Percentiles rank a stretch among this genome's conserved stretches.
Conservation (phyloP, 2,888 invertebrate genomes). For the Scaptomyza cyrtandrae region DNA sequence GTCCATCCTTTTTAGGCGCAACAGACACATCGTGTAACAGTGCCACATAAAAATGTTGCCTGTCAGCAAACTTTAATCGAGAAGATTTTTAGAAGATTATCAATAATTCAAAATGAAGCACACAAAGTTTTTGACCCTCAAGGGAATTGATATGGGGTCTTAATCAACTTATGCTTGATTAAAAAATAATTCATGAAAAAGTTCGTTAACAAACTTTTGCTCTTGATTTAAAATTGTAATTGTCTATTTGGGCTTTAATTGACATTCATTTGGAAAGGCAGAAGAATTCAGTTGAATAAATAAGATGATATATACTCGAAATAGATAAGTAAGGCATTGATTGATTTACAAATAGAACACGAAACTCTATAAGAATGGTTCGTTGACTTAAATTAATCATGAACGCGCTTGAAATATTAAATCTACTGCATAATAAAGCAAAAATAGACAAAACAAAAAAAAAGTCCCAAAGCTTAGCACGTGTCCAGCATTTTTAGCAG, state of each 20-base stretch:
- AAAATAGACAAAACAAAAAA: constrained; percentile 1
- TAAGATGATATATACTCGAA: background rate
- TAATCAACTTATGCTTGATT: constrained; percentile 18
- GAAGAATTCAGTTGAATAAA: background rate
- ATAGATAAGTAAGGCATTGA: background rate
- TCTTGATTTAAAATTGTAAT: background rate
- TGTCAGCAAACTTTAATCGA: constrained; percentile 16
- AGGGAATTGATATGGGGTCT: background rate
- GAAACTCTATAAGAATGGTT: background rate
- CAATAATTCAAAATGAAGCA: constrained; percentile 25
- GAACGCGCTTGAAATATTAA: background rate
- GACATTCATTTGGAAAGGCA: background rate
- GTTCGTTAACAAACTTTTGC: constrained; percentile 34
- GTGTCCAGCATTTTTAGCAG: constrained; percentile 34
- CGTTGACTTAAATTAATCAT: background rate
- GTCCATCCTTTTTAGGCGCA: constrained; percentile 27
- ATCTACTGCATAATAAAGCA: background rate
- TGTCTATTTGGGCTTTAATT: background rate
- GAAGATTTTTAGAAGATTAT: constrained; percentile 8
- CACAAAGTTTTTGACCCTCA: background rate
- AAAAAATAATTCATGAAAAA: constrained; percentile 24
- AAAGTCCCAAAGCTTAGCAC: constrained; percentile 9
- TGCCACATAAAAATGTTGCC: constrained; percentile 2
- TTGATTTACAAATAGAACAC: background rate
- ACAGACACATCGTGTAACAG: background rate